Evolutionary conservation across 2,888 invertebrate species (phyloP).

Genomic region (Cabera pusaria): DNA sequence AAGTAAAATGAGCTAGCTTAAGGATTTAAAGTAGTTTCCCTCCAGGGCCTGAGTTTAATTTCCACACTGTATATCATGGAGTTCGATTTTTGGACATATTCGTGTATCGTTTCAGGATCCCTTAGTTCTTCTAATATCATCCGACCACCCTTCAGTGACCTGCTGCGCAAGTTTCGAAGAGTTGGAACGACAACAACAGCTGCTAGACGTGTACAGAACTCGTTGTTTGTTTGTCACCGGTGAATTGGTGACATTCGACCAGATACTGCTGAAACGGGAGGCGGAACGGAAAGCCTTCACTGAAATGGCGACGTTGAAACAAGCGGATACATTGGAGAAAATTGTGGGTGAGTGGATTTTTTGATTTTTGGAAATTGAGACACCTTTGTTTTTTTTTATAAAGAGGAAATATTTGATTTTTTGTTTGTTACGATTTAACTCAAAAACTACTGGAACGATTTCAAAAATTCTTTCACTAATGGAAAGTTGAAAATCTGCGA

Average conservation of each 20-base stretch:
- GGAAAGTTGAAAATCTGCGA: too few relatives aligned
- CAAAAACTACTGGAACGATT: too few relatives aligned
- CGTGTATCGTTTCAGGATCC: conserved; percentile 66
- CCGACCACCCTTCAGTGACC: conserved; percentile 77
- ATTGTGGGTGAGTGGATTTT: conserved; percentile 59
- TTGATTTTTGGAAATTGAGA: too few relatives aligned
- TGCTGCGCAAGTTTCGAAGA: conserved; percentile 79
- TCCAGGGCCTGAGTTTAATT: too few relatives aligned
- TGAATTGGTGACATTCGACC: conserved; percentile 73
- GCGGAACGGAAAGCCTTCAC: conserved; percentile 75
- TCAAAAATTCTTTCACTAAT: too few relatives aligned
- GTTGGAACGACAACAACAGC: conserved; percentile 71
- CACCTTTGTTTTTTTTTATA: too few relatives aligned
- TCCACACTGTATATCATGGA: too few relatives aligned
- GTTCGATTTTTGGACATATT: too few relatives aligned
- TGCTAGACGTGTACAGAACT: conserved; percentile 76
- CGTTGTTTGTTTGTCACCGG: conserved; percentile 79
- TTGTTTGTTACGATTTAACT: too few relatives aligned
- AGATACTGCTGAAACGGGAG: conserved; percentile 71
- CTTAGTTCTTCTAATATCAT: conserved; percentile 75
- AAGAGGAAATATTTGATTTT: too few relatives aligned
- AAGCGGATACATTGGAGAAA: conserved; percentile 77
- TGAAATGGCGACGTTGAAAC: conserved; percentile 77
- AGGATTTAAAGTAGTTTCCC: too few relatives aligned
- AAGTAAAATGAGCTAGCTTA: too few relatives aligned